Conservation (phyloP, 2,797 vertebrate genomes). For the Arnoldichthys spilopterus region DNA sequence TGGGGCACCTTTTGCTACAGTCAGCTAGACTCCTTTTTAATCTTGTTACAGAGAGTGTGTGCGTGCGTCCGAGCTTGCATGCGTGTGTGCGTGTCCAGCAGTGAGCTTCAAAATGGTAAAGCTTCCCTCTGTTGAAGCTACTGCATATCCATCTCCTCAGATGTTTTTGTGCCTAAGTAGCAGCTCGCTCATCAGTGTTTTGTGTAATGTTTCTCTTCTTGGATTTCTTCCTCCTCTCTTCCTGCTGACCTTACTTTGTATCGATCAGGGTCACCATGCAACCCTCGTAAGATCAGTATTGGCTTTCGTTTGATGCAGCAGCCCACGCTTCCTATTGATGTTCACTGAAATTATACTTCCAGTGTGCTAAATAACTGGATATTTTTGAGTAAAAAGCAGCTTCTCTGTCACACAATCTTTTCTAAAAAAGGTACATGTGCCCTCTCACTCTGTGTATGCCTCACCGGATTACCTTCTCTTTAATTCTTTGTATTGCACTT, state of each 20-base stretch:
- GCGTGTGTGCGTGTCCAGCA: constrained; percentile 18
- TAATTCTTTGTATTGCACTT: background rate
- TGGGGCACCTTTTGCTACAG: constrained; percentile 10
- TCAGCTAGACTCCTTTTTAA: constrained; percentile 29
- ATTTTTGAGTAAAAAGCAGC: background rate
- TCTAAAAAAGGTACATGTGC: background rate
- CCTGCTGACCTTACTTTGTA: constrained; percentile 60
- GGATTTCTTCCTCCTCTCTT: too few species aligned
- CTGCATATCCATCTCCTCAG: constrained; percentile 4
- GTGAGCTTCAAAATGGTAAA: too few species aligned
- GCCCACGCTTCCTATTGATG: constrained; percentile 32
- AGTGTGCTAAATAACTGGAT: constrained; percentile 19
- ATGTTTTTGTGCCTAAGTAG: constrained; percentile 5
- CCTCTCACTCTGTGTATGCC: background rate
- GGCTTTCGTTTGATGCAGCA: constrained; percentile 56
- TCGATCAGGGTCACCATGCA: constrained; percentile 63
- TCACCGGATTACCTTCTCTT: background rate
- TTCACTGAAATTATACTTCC: constrained; percentile 14
- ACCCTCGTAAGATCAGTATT: constrained; percentile 53
- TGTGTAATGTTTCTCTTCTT: background rate
- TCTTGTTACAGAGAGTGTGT: constrained; percentile 1
- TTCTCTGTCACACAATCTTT: background rate
- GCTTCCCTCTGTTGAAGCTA: constrained; percentile 5
- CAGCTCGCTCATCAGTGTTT: background rate
- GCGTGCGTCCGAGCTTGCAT: constrained; percentile 29